Evolutionary conservation across 2,797 vertebrate species (phyloP).

Genomic region (Alca torda): DNA sequence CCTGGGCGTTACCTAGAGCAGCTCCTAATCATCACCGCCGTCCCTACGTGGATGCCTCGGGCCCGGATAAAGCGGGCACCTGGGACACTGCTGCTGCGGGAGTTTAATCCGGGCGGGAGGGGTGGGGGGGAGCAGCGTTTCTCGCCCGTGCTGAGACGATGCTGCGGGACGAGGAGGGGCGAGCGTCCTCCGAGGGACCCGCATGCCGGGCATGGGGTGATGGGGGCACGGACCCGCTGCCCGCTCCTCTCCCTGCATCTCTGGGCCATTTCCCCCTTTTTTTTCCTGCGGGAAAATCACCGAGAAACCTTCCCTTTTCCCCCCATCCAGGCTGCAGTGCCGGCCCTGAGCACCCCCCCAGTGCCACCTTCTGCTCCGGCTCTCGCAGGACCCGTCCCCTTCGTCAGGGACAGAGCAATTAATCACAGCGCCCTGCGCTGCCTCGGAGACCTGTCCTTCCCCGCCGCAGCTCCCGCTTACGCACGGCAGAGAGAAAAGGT

Average conservation of each 20-base stretch:
- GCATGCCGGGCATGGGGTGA: rapidly evolving
- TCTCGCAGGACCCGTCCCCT: neutral
- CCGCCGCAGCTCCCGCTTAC: rapidly evolving
- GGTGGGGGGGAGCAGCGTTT: neutral
- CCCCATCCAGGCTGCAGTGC: neutral
- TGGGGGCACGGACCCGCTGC: rapidly evolving
- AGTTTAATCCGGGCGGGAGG: neutral
- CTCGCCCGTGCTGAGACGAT: neutral
- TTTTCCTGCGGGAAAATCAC: neutral
- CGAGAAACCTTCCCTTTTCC: rapidly evolving
- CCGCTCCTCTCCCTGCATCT: rapidly evolving
- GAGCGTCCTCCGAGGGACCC: rapidly evolving
- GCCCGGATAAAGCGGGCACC: neutral
- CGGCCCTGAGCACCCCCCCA: neutral
- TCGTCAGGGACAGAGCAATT: neutral
- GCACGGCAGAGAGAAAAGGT: neutral
- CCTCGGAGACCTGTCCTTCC: neutral
- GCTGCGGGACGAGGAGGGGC: rapidly evolving
- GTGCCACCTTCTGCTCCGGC: neutral
- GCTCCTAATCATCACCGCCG: neutral
- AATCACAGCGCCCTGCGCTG: neutral
- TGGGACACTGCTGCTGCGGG: neutral
- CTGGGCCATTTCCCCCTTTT: rapidly evolving
- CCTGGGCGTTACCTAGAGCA: neutral
- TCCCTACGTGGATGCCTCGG: rapidly evolving